A percentile compares a stretch with the other conserved stretches of the same genome.
phyloP scores from a whole-genome alignment of 2,113 vertebrate genomes.

The Hemiprocne comata region DNA sequence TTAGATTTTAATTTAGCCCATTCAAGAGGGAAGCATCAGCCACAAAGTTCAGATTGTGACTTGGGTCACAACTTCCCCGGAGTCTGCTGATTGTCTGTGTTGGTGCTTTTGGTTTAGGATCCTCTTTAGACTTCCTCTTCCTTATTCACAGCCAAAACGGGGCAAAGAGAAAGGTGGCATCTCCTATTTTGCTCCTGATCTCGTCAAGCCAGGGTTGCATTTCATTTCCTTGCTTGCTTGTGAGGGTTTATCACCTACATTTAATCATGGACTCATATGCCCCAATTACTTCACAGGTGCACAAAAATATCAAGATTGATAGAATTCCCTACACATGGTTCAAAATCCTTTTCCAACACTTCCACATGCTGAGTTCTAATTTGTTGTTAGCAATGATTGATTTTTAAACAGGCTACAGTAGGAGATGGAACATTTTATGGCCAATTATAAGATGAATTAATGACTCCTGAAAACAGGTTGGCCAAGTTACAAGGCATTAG shows the following conservation, averaged over 20 bases:
- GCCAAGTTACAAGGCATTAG: not conserved
- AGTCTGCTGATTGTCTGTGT: not conserved
- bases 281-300: not conserved
- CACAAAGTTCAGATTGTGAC: not conserved
- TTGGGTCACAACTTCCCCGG: not conserved
- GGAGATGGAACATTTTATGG: constrained; percentile 19
- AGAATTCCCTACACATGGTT: not conserved
- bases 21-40: not conserved
- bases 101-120: not conserved
- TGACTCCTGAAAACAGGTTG: constrained; percentile 16
- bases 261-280: not conserved
- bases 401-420: constrained; percentile 39
- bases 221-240: not conserved
- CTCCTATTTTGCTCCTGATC: not conserved
- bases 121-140: not conserved
- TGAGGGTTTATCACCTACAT: not conserved
- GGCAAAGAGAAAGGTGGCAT: not conserved
- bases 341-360: not conserved
- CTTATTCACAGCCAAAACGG: not conserved
- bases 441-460: constrained; percentile 33
- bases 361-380: constrained; percentile 21
- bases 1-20: not conserved
- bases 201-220: rapidly evolving
- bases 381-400: not conserved
- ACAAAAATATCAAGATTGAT: constrained; percentile 5